Conservation (phyloP, 2,113 vertebrate genomes). For the Chaetodon trifascialis region DNA sequence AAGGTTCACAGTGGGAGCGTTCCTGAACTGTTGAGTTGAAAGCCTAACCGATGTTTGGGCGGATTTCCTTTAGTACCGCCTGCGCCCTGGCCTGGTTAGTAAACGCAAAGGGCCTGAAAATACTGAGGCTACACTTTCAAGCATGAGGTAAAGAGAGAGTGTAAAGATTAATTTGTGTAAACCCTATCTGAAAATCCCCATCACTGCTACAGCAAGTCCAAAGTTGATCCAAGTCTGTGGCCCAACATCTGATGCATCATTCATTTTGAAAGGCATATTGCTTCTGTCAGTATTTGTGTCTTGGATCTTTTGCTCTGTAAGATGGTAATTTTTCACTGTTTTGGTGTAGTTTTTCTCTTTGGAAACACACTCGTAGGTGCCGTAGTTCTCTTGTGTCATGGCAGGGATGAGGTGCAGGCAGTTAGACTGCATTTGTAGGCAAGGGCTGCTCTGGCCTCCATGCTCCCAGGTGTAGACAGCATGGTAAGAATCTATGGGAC, state of each 20-base stretch:
- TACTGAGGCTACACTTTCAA: not conserved
- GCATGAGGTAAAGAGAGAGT: too few species aligned
- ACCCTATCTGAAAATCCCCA: slow-evolving; percentile 20
- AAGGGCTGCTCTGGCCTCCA: slow-evolving; percentile 43
- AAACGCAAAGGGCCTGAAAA: not conserved
- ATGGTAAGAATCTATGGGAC: slow-evolving; percentile 84
- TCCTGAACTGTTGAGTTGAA: not conserved
- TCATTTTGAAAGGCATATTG: rapidly evolving
- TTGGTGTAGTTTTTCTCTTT: slow-evolving; percentile 74
- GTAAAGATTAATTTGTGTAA: not conserved
- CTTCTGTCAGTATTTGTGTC: rapidly evolving
- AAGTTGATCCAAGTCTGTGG: slow-evolving; percentile 16
- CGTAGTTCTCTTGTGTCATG: slow-evolving; percentile 68
- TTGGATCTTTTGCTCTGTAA: slow-evolving; percentile 7
- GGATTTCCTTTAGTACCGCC: slow-evolving; percentile 1
- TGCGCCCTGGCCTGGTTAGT: not conserved
- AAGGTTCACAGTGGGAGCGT: not conserved
- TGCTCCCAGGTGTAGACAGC: slow-evolving; percentile 83
- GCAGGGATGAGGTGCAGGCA: slow-evolving; percentile 83
- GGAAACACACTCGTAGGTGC: slow-evolving; percentile 77
- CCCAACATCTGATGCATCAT: slow-evolving; percentile 21
- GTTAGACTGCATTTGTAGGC: slow-evolving; percentile 72
- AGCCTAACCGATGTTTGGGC: not conserved
- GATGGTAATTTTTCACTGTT: slow-evolving; percentile 69
- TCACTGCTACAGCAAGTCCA: slow-evolving; percentile 12